These are phyloP conservation scores for Mobula hypostoma DNA, from an alignment of 2,113 vertebrate genomes.

Conservation along the genomic window DNA sequence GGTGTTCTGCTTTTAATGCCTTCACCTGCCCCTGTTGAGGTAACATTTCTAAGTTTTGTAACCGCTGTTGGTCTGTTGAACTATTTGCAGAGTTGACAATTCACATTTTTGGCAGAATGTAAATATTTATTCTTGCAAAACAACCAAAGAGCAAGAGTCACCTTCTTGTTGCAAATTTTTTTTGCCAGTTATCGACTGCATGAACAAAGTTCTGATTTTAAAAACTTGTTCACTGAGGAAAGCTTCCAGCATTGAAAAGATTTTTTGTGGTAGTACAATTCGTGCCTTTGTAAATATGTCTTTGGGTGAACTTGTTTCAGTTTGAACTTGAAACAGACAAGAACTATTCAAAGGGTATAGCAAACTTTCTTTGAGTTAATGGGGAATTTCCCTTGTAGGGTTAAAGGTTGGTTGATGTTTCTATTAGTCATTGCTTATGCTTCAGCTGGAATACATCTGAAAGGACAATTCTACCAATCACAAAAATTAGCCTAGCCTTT, in stretches of 20 bases:
- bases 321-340: slow-evolving; percentile 67
- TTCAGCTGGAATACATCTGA: slow-evolving; percentile 26
- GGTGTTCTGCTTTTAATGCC: not conserved
- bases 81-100: slow-evolving; percentile 69
- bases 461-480: slow-evolving; percentile 1
- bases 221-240: not conserved
- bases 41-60: not conserved
- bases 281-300: not conserved
- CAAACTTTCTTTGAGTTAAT: slow-evolving; percentile 83
- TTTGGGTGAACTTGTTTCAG: slow-evolving; percentile 3
- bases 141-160: not conserved
- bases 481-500: not conserved
- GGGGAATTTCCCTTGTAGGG: slow-evolving; percentile 63
- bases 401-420: slow-evolving; percentile 38
- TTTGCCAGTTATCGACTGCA: slow-evolving; percentile 22
- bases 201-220: not conserved
- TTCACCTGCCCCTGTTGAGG: not conserved
- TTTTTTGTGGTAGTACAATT: not conserved
- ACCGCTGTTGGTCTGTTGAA: not conserved
- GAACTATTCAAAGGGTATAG: slow-evolving; percentile 69
- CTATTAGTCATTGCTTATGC: slow-evolving; percentile 17
- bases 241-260: not conserved
- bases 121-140: slow-evolving; percentile 80
- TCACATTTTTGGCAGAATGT: slow-evolving; percentile 47
- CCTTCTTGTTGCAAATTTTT: slow-evolving; percentile 35